A percentile compares a stretch with the other conserved stretches of the same genome.
Evolutionary conservation across 2,797 vertebrate genomes (phyloP).

Genomic region (Sandelia bainsii): DNA sequence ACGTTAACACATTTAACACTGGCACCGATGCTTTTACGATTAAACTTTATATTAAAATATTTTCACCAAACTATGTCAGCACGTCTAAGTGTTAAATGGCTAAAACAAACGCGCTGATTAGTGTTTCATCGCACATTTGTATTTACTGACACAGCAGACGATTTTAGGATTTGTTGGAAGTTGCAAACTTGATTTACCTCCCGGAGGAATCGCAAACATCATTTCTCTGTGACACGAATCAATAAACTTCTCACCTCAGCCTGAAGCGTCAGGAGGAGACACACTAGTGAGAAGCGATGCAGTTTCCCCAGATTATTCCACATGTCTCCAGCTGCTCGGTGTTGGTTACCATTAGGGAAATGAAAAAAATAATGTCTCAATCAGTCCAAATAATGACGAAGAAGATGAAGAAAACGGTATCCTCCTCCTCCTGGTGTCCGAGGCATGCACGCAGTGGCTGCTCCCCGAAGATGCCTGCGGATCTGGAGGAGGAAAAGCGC

Average conservation of each 20-base stretch:
- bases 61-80: too few relatives aligned
- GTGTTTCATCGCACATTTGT: background rate
- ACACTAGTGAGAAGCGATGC: slow-evolving; percentile 77
- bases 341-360: slow-evolving; percentile 75
- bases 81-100: too few relatives aligned
- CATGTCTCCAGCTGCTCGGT: slow-evolving; percentile 86
- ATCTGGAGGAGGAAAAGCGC: slow-evolving; percentile 53
- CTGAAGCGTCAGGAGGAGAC: slow-evolving; percentile 83
- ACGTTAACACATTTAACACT: background rate
- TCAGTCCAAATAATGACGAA: slow-evolving; percentile 55
- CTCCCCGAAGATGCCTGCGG: slow-evolving; percentile 44
- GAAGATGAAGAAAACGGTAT: slow-evolving; percentile 34
- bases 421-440: slow-evolving; percentile 57
- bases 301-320: slow-evolving; percentile 78
- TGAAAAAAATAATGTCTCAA: slow-evolving; percentile 45
- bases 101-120: too few relatives aligned
- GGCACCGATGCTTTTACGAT: background rate
- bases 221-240: background rate
- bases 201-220: background rate
- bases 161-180: background rate
- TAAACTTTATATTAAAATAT: background rate
- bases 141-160: background rate
- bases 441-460: slow-evolving; percentile 51
- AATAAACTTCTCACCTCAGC: slow-evolving; percentile 84
- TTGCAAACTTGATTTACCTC: slow-evolving; percentile 30